A percentile compares a stretch with the other conserved stretches of the same genome.
phyloP scores from a whole-genome alignment of 2,888 invertebrate genomes.

The Flabesymbios commensalis region DNA sequence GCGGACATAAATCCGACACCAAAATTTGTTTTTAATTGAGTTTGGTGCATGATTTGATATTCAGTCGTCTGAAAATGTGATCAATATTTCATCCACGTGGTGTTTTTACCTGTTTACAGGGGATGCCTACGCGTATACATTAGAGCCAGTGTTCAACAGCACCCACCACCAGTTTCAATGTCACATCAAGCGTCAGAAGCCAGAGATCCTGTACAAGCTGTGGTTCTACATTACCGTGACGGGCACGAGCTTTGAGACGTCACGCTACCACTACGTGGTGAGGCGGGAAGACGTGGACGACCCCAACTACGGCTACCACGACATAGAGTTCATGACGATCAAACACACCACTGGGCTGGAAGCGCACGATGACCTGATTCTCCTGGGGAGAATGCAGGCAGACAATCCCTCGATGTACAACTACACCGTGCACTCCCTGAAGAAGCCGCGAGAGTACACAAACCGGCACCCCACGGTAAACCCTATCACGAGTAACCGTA shows the following conservation, averaged over 20 bases:
- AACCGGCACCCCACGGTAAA: neutral
- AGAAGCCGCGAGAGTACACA: too few relatives aligned
- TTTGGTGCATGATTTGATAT: too few relatives aligned
- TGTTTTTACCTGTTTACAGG: too few relatives aligned
- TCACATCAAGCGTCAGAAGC: slow-evolving; percentile 46
- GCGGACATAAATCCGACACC: too few relatives aligned
- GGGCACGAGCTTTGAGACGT: slow-evolving; percentile 30
- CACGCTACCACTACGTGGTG: slow-evolving; percentile 18
- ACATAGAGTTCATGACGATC: slow-evolving; percentile 39
- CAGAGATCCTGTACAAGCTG: slow-evolving; percentile 47
- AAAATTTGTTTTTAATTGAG: too few relatives aligned
- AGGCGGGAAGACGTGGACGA: slow-evolving; percentile 11
- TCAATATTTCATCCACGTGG: too few relatives aligned
- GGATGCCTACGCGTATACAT: slow-evolving; percentile 47
- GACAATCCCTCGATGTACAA: slow-evolving; percentile 17
- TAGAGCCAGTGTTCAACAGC: slow-evolving; percentile 49
- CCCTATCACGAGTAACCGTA: slow-evolving; percentile 19
- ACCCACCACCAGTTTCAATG: slow-evolving; percentile 48
- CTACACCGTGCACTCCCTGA: slow-evolving; percentile 11
- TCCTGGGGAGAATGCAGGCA: slow-evolving; percentile 40
- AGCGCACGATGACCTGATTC: slow-evolving; percentile 45
- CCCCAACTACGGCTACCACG: slow-evolving; percentile 1
- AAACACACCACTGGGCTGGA: slow-evolving; percentile 32
- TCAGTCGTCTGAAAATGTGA: too few relatives aligned
- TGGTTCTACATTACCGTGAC: slow-evolving; percentile 48